These are phyloP conservation scores for Grapholita molesta DNA, from an alignment of 1,140 invertebrate genomes.

Conservation along the genomic window DNA sequence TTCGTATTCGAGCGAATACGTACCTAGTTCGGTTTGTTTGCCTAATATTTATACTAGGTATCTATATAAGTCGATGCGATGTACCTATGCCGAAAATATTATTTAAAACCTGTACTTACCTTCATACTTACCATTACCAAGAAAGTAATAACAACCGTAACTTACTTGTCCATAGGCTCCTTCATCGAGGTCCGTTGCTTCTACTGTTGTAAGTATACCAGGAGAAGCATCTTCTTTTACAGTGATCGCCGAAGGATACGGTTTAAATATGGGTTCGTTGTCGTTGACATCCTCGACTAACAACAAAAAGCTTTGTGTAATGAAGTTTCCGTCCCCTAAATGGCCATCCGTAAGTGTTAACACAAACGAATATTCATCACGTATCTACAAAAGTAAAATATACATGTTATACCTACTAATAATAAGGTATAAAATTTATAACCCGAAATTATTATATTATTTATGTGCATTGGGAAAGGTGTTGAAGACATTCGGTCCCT, in stretches of 20 bases:
- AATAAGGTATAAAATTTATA: no score
- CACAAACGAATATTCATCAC: constrained; percentile 93
- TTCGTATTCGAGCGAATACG: no score
- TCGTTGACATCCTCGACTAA: constrained; percentile 96
- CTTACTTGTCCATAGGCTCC: constrained; percentile 93
- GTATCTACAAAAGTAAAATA: constrained; percentile 78
- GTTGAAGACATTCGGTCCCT: no score
- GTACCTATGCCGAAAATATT: no score
- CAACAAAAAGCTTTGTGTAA: constrained; percentile 92
- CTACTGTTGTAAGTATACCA: constrained; percentile 87
- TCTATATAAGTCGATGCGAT: no score
- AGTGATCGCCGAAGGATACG: constrained; percentile 89
- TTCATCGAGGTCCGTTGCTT: constrained; percentile 93
- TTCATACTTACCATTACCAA: no score
- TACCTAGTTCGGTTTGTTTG: no score
- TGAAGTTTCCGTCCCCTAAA: constrained; percentile 91
- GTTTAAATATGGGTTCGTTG: constrained; percentile 92
- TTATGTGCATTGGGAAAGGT: no score
- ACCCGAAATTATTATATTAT: no score
- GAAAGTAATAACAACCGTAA: no score
- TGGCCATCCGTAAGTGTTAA: constrained; percentile 93
- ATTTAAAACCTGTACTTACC: no score
- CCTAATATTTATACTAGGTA: no score
- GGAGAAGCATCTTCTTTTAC: constrained; percentile 88
- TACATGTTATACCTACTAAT: constrained; percentile 1